A percentile compares a stretch with the other conserved stretches of the same genome.
These are phyloP conservation scores for Numenius phaeopus DNA, from an alignment of 2,797 vertebrate species.

Conservation along the genomic window DNA sequence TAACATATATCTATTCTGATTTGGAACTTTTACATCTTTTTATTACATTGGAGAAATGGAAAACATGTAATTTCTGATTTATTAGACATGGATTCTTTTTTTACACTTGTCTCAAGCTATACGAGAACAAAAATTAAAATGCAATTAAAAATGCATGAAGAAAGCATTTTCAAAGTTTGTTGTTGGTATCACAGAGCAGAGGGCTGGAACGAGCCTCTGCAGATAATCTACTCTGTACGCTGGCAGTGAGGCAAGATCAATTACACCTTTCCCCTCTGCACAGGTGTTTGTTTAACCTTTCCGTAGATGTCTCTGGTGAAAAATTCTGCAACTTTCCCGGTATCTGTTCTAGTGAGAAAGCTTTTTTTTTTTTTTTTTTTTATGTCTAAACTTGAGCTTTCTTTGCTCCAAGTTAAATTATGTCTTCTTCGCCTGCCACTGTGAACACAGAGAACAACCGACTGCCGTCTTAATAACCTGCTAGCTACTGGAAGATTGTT, in stretches of 20 bases:
- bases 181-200: not conserved
- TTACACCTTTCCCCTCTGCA: conserved; percentile 19
- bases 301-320: not conserved
- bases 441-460: conserved; percentile 61
- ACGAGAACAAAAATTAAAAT: conserved; percentile 33
- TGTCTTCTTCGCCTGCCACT: conserved; percentile 61
- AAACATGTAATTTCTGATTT: conserved; percentile 41
- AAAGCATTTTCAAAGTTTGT: conserved; percentile 24
- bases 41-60: not conserved
- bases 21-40: conserved; percentile 21
- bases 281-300: conserved; percentile 68
- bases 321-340: not conserved
- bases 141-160: conserved; percentile 60
- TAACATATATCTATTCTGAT: not conserved
- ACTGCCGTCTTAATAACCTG: conserved; percentile 71
- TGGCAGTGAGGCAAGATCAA: conserved; percentile 30
- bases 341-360: conserved; percentile 12
- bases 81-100: not conserved
- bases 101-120: conserved; percentile 13
- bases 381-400: conserved; percentile 51
- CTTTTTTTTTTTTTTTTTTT: not conserved
- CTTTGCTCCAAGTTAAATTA: conserved; percentile 63
- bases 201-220: not conserved
- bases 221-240: not conserved
- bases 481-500: conserved; percentile 60